Base-by-base conservation (phyloP, 2,797 vertebrate species). In the Microctenopoma stevenorrisi region DNA sequence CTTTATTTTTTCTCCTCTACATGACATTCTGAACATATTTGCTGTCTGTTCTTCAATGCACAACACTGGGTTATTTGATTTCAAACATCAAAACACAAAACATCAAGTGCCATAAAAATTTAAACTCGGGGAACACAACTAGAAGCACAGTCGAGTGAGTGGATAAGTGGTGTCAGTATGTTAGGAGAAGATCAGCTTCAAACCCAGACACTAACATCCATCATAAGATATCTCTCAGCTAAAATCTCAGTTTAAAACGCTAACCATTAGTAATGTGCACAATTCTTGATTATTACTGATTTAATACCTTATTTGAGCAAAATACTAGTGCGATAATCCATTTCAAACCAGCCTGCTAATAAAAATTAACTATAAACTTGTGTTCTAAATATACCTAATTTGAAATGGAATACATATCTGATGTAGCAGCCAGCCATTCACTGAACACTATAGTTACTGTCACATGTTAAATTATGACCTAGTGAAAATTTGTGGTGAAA, bases 31-130 rank as follows among this genome's bases (percentile, higher is more conserved):
- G 12, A 78, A 70, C 47, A 75, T 52, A n/a, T 67, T 63, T 43
- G 71, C 25, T 4, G 5, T 58, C 74, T 68, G 35, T 67, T 79
- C 44, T 82, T 83, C 52, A 57, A 67, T 2, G 25, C 47, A 72
- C 59, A 78, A 82, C 44, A 77, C 53, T 46, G 18, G 14, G 78
- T 50, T 56, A 25, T 59, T 42, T 37, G 11, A 76, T 38, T 74
- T 64, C 26, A 82, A 86, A 80, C 67, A 57, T 74, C 46, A 69
- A 84, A 88, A 85, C 61, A 82, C 46, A 43, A 87, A 85, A 78
- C 83, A 68, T 55, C 77, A 81, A 86, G 85, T 91, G 85, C 85
- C 74, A 59, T 74, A 63, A 81, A 74, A 74, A 44, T 37, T 59
- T 12, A 73, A 75, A 75, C 8, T 44, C 46, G 38, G 69, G 72